These are phyloP conservation scores for Orthosia gracilis DNA, from an alignment of 2,888 invertebrate genomes.

Conservation along the genomic window DNA sequence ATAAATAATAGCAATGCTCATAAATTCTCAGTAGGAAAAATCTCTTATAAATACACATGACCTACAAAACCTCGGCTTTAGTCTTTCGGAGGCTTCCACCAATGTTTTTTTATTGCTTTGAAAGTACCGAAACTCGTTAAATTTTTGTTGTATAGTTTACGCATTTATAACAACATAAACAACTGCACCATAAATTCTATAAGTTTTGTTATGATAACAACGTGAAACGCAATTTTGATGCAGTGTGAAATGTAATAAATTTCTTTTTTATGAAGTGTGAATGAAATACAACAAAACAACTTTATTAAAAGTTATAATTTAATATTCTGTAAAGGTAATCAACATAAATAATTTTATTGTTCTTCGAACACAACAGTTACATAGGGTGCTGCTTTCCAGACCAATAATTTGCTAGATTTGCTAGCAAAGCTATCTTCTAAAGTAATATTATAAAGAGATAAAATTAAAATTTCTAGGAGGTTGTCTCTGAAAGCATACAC, in stretches of 20 bases:
- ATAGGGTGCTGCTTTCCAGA: too few species aligned
- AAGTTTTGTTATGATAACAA: background rate
- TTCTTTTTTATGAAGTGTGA: background rate
- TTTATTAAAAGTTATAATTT: background rate
- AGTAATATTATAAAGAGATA: too few species aligned
- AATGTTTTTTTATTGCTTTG: constrained; percentile 16
- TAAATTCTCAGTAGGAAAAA: background rate
- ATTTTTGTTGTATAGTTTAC: constrained; percentile 31
- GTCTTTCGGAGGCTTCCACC: background rate
- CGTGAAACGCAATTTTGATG: background rate
- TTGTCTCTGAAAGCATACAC: too few species aligned
- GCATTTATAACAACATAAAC: constrained; percentile 18
- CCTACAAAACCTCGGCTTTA: constrained; percentile 7
- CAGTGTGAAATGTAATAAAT: background rate
- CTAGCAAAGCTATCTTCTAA: too few species aligned
- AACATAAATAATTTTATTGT: background rate
- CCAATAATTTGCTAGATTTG: too few species aligned
- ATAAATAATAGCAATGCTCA: background rate
- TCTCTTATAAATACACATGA: constrained; percentile 4
- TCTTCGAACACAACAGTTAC: too few species aligned
- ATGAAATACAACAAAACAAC: background rate
- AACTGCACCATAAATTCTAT: constrained; percentile 24
- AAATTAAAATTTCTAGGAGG: too few species aligned
- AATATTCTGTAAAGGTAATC: background rate
- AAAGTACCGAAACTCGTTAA: constrained; percentile 23